Evolutionary conservation across 2,113 vertebrate species (phyloP), one percentile per base, ranked within the genome.

Genomic region (Microcebus murinus): DNA sequence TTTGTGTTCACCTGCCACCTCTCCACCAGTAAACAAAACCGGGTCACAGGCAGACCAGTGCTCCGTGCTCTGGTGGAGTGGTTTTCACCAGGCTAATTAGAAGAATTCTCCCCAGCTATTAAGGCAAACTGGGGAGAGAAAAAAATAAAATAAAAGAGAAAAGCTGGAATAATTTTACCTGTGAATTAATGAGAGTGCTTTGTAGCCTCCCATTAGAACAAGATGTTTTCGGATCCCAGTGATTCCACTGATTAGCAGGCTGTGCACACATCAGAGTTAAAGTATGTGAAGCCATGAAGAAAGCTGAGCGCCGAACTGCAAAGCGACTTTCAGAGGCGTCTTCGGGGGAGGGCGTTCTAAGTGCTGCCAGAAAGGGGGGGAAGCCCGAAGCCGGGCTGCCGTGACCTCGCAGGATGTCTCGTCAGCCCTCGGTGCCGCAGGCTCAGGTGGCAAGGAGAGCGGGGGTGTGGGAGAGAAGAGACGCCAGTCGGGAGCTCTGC

Each of bases 231-330:
- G 63, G 88, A 98, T 67, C 61, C 63, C 91, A 95, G 94, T 36
- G 91, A 98, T 85, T 97, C 91, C 61, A 92, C 70, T 97, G 95
- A 97, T 97, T 96, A 97, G 80, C 71, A 89, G 95, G 63, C 85
- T 96, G 74, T 83, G 93, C 87, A 96, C 85, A 81, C 21, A 55
- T 86, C 95, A 82, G 88, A 17, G 39, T 2, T 95, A 77, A 98
- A 96, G 86, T 25, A 92, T 71, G 93, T 27, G 4, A 67, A 88
- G 50, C 95, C 50, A 79, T 3, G 45, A 82, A 95, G 67, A 77
- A 97, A 96, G 92, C 31, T 84, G 83, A 55, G 86, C 96, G 85
- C 12, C 0, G 61, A 87, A 87, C 18, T 18, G 4, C 18, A 68
- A 6, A 45, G 87, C 17, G 36, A 55, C 73, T 95, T 74, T 80